Conservation (phyloP, 2,888 invertebrate genomes). For the Leptinotarsa tumamoca region DNA sequence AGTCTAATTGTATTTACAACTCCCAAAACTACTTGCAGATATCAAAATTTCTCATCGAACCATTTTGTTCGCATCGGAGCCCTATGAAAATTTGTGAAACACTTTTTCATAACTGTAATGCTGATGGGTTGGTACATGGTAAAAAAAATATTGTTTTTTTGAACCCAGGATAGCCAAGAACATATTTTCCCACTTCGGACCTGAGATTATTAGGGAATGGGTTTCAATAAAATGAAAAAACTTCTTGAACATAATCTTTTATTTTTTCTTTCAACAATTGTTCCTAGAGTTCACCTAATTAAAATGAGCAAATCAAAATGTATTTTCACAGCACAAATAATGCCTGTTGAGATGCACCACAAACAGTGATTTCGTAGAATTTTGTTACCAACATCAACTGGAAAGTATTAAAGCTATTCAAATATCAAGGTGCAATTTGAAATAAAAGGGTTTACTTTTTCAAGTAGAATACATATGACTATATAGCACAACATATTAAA, state of each 20-base stretch:
- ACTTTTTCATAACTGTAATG: too few species aligned
- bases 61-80: too few species aligned
- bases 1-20: too few species aligned
- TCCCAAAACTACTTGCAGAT: too few species aligned
- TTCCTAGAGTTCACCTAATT: constrained; percentile 32
- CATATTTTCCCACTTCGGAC: too few species aligned
- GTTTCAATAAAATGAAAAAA: constrained; percentile 16
- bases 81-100: too few species aligned
- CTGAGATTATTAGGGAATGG: background rate
- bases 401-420: background rate
- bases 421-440: background rate
- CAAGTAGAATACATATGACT: background rate
- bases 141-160: too few species aligned
- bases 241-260: constrained; percentile 21
- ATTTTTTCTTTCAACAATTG: constrained; percentile 30
- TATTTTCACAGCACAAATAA: constrained; percentile 31
- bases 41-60: too few species aligned
- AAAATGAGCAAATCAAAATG: constrained; percentile 38
- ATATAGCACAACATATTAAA: background rate
- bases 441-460: background rate
- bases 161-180: too few species aligned
- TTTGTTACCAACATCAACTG: background rate
- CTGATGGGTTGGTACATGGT: too few species aligned
- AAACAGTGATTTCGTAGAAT: background rate
- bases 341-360: constrained; percentile 26